Conservation (phyloP, 2,797 vertebrate species). For the Picus viridis region DNA sequence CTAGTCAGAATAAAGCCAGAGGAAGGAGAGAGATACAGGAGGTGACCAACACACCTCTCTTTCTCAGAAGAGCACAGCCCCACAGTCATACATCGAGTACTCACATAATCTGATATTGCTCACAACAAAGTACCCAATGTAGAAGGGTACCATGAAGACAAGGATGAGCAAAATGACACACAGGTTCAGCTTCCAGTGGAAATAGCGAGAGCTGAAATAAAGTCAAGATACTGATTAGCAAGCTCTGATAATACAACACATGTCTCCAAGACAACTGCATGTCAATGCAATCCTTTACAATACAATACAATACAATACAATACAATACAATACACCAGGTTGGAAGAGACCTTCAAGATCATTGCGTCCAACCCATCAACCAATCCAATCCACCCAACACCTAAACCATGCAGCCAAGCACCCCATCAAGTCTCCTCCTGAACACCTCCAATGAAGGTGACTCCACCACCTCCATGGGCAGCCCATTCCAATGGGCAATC, state of each 20-base stretch:
- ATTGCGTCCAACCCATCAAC: too few species aligned
- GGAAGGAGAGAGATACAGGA: background rate
- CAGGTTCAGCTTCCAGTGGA: slow-evolving; percentile 98
- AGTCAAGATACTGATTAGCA: slow-evolving; percentile 17
- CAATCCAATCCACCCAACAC: too few species aligned
- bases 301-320: too few species aligned
- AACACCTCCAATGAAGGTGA: too few species aligned
- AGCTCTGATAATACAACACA: accelerated
- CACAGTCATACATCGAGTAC: slow-evolving; percentile 64
- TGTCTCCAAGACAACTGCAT: background rate
- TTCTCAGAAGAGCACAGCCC: background rate
- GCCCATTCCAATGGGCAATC: too few species aligned
- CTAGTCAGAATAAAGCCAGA: background rate
- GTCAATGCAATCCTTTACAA: background rate
- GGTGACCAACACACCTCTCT: background rate
- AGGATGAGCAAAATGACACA: slow-evolving; percentile 95
- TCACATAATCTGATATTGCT: slow-evolving; percentile 97
- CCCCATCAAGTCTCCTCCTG: too few species aligned
- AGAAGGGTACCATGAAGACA: slow-evolving; percentile 98
- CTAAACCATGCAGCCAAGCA: too few species aligned
- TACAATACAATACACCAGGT: too few species aligned
- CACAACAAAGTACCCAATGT: slow-evolving; percentile 98
- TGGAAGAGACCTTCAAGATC: too few species aligned
- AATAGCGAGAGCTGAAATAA: slow-evolving; percentile 92
- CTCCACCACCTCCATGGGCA: too few species aligned